A percentile compares a stretch with the other conserved stretches of the same genome.
Evolutionary conservation across 2,797 vertebrate species (phyloP).

Genomic region (Sarcophilus harrisii): DNA sequence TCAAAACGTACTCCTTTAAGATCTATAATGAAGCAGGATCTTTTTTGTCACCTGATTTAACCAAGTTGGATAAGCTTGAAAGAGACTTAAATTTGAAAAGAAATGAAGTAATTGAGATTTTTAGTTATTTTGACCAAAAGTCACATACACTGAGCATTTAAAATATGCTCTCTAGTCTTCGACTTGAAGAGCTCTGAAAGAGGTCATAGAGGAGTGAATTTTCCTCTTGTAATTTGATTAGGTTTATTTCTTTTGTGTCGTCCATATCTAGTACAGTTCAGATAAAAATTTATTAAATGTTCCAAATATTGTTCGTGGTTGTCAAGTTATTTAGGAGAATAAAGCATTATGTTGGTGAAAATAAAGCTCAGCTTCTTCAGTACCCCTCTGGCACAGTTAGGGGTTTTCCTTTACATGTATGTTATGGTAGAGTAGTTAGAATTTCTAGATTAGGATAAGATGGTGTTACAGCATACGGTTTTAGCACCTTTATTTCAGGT

Average conservation of each 20-base stretch:
- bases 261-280: slow-evolving; percentile 49
- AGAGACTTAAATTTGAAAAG: not conserved
- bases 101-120: slow-evolving; percentile 38
- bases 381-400: slow-evolving; percentile 27
- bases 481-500: slow-evolving; percentile 54
- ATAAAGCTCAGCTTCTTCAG: slow-evolving; percentile 57
- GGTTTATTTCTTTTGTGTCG: slow-evolving; percentile 55
- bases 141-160: slow-evolving; percentile 31
- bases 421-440: slow-evolving; percentile 58
- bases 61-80: slow-evolving; percentile 36
- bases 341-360: slow-evolving; percentile 37
- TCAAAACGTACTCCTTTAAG: slow-evolving; percentile 48
- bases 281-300: slow-evolving; percentile 46
- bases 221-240: slow-evolving; percentile 49
- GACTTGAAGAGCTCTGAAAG: slow-evolving; percentile 6
- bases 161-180: slow-evolving; percentile 31
- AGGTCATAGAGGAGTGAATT: slow-evolving; percentile 60
- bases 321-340: slow-evolving; percentile 54
- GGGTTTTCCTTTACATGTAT: slow-evolving; percentile 69
- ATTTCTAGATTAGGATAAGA: slow-evolving; percentile 55
- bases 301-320: not conserved
- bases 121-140: slow-evolving; percentile 73
- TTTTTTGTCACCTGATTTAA: slow-evolving; percentile 68
- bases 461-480: slow-evolving; percentile 49
- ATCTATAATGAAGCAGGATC: slow-evolving; percentile 48